Conservation (phyloP, 2,888 invertebrate species). For the Lasioglossum marginatum region DNA sequence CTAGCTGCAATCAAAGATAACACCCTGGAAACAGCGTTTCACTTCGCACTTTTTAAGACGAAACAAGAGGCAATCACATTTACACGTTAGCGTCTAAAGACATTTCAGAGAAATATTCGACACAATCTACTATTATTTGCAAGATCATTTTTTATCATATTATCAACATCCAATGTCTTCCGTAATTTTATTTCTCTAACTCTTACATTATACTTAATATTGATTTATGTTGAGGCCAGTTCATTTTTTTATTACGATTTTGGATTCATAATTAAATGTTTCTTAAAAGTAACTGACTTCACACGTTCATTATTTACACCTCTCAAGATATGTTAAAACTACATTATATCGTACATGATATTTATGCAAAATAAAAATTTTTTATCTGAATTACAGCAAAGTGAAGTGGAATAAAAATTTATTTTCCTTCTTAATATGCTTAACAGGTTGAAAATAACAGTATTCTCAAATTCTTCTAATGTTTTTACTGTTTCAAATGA, state of each 20-base stretch:
- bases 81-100: neutral
- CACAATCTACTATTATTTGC: neutral
- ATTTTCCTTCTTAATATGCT: too few relatives aligned
- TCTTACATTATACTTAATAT: neutral
- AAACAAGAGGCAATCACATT: constrained; percentile 35
- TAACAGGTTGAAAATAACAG: too few relatives aligned
- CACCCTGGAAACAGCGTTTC: constrained; percentile 40
- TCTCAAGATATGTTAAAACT: too few relatives aligned
- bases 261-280: neutral
- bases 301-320: too few relatives aligned
- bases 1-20: constrained; percentile 56
- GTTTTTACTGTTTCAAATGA: too few relatives aligned
- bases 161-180: neutral
- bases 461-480: too few relatives aligned
- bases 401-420: too few relatives aligned
- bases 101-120: neutral
- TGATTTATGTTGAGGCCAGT: neutral
- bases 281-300: neutral
- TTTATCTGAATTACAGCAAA: too few relatives aligned
- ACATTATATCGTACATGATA: neutral
- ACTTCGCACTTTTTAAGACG: constrained; percentile 53
- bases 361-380: too few relatives aligned
- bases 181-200: neutral
- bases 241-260: neutral
- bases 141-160: neutral